These are phyloP conservation scores for Ciconia maguari DNA, from an alignment of 2,113 vertebrate species.

Conservation along the genomic window DNA sequence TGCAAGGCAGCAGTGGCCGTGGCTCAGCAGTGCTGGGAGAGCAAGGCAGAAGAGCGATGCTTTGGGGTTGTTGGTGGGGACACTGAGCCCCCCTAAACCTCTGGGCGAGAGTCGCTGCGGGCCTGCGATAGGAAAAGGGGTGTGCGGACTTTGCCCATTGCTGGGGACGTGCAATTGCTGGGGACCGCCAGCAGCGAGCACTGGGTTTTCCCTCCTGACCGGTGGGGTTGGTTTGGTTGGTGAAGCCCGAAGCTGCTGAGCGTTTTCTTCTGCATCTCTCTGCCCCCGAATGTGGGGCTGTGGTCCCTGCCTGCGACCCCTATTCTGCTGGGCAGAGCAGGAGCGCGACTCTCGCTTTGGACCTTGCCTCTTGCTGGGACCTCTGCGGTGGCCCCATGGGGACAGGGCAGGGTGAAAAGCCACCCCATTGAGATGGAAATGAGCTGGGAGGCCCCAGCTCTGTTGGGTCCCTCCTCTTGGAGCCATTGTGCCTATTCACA, in stretches of 20 bases:
- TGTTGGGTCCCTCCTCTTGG: slow-evolving; percentile 14
- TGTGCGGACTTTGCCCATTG: not conserved
- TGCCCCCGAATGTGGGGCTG: not conserved
- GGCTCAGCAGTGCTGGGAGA: not conserved
- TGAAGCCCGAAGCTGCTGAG: not conserved
- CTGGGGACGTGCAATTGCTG: rapidly evolving
- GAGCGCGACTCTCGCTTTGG: not conserved
- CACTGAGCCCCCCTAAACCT: not conserved
- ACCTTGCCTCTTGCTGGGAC: not conserved
- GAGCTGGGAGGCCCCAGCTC: slow-evolving; percentile 39
- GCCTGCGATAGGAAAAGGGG: not conserved
- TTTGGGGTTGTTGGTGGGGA: not conserved
- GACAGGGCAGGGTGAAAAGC: not conserved
- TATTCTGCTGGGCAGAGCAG: not conserved
- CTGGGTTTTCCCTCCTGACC: not conserved
- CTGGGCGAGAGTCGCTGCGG: rapidly evolving
- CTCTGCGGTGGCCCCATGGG: not conserved
- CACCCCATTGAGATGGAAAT: slow-evolving; percentile 66
- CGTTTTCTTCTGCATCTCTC: not conserved
- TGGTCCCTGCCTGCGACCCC: not conserved
- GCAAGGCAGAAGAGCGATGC: not conserved
- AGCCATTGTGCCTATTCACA: slow-evolving; percentile 50
- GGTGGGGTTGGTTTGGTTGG: not conserved
- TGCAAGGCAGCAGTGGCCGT: not conserved
- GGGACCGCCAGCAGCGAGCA: rapidly evolving